Percentiles rank a stretch among this genome's conserved stretches.
Evolutionary conservation across 2,113 vertebrate species (phyloP).

Genomic region (Notiomystis cincta): DNA sequence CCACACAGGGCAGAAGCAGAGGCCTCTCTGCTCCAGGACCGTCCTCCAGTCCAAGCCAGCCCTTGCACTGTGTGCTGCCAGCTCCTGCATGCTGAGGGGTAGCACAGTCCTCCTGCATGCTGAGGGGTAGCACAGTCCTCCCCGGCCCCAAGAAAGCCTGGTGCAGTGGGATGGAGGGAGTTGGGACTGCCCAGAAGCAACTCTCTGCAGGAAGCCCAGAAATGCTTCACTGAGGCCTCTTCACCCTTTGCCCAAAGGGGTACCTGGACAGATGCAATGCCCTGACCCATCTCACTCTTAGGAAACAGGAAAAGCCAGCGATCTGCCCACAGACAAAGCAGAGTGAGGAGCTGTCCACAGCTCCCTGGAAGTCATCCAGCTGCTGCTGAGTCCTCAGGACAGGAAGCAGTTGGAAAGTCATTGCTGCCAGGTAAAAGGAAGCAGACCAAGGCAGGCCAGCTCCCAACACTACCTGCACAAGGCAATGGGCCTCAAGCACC

Average conservation of each 20-base stretch:
- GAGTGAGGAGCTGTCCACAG: not conserved
- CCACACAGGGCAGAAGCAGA: not conserved
- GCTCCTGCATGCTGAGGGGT: not conserved
- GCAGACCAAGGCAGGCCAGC: not conserved
- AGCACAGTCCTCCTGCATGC: not conserved
- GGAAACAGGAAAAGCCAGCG: not conserved
- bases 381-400: not conserved
- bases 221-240: not conserved
- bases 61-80: not conserved
- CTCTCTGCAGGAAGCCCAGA: not conserved
- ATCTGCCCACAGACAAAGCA: not conserved
- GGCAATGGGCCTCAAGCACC: not conserved
- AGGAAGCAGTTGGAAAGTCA: not conserved
- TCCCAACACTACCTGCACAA: not conserved
- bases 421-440: rapidly evolving
- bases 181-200: not conserved
- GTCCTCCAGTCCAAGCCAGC: too few relatives aligned
- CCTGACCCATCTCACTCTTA: not conserved
- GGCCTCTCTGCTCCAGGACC: not conserved
- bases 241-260: not conserved
- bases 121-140: not conserved
- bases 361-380: not conserved
- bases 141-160: not conserved
- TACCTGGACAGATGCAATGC: rapidly evolving
- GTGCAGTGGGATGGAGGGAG: not conserved